phyloP scores from a whole-genome alignment of 2,797 vertebrate species.

The Anisognathus igniventris region DNA sequence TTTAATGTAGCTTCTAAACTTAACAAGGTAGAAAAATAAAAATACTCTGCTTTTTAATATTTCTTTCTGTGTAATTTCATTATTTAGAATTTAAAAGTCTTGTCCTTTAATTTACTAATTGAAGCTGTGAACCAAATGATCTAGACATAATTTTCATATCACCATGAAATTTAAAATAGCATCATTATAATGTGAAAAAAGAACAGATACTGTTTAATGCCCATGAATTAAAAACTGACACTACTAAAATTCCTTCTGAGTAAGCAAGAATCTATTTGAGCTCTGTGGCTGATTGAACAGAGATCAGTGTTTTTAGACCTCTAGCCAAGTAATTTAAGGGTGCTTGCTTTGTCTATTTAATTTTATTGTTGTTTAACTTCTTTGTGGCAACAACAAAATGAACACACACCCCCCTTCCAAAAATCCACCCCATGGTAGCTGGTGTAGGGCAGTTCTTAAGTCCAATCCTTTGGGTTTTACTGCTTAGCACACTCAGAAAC shows the following conservation, averaged over 20 bases:
- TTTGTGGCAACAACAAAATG: not conserved
- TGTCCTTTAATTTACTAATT: not conserved
- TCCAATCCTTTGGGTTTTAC: not conserved
- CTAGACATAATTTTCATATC: not conserved
- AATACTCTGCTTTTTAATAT: not conserved
- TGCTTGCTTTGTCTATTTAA: not conserved
- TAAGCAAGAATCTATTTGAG: not conserved
- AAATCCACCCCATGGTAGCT: accelerated
- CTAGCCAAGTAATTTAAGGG: not conserved
- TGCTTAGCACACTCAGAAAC: not conserved
- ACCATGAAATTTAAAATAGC: not conserved
- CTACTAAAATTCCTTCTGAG: not conserved
- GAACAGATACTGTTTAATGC: not conserved
- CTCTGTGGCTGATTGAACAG: not conserved
- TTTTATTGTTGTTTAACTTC: not conserved
- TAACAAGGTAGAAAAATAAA: not conserved
- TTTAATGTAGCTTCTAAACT: not conserved
- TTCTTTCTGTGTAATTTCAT: not conserved
- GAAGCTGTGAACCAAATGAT: not conserved
- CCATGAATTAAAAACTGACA: not conserved
- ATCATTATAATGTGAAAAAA: not conserved
- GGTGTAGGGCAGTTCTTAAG: not conserved
- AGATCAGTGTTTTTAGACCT: not conserved
- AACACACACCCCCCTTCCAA: not conserved
- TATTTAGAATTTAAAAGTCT: not conserved